Evolutionary conservation across 2,888 invertebrate species (phyloP).

Genomic region (Lutraria lutraria): DNA sequence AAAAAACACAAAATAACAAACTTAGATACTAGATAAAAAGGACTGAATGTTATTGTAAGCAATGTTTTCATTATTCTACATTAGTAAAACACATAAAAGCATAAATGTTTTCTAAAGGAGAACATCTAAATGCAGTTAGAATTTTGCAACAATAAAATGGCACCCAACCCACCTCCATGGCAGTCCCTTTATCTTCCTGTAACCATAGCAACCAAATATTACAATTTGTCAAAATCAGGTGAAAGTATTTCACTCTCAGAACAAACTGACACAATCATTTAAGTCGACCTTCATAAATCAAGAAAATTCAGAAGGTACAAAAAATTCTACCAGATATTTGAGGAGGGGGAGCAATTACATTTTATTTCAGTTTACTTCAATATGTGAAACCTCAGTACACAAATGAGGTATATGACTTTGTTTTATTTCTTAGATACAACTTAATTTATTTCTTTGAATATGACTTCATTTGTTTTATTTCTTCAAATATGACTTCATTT

Average conservation of each 20-base stretch:
- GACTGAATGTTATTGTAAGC: not conserved
- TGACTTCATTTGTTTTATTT: too few relatives aligned
- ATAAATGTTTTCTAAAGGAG: not conserved
- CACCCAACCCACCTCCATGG: slow-evolving; percentile 58
- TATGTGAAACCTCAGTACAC: too few relatives aligned
- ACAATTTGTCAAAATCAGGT: not conserved
- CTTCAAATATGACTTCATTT: too few relatives aligned
- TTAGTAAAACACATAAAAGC: not conserved
- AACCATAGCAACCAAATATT: slow-evolving; percentile 41
- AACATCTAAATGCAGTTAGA: slow-evolving; percentile 21
- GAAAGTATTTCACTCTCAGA: not conserved
- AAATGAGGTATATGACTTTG: too few relatives aligned
- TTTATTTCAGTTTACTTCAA: too few relatives aligned
- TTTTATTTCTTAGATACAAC: too few relatives aligned
- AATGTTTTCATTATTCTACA: not conserved
- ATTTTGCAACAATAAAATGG: slow-evolving; percentile 3
- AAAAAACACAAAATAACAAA: too few relatives aligned
- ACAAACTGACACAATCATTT: not conserved
- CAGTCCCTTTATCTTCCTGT: slow-evolving; percentile 66
- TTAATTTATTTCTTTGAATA: too few relatives aligned
- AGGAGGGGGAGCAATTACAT: too few relatives aligned
- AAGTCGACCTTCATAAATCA: not conserved
- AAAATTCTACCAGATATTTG: too few relatives aligned
- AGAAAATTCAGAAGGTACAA: too few relatives aligned
- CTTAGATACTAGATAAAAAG: not conserved